Evolutionary conservation across 2,888 invertebrate genomes (phyloP).

Genomic region (Dynastes grantii): DNA sequence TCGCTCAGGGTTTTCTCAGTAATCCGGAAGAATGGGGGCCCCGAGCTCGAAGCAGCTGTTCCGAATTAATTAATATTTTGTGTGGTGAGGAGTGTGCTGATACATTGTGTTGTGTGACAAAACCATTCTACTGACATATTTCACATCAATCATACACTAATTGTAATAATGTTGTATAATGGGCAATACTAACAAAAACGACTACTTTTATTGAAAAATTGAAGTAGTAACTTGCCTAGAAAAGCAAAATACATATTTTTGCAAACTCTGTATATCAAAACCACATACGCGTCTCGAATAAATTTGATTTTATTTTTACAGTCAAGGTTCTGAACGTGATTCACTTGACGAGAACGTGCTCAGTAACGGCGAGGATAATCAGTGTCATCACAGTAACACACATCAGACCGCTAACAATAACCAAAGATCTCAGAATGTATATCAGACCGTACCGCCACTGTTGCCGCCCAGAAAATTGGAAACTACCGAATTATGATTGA

Average conservation of each 20-base stretch:
- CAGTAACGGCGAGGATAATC: constrained; percentile 71
- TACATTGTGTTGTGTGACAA: no score
- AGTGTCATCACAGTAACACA: constrained; percentile 63
- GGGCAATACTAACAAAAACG: no score
- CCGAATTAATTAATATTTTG: no score
- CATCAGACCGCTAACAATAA: constrained; percentile 68
- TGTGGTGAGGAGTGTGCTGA: no score
- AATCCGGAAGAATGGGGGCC: no score
- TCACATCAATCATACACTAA: no score
- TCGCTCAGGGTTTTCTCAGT: no score
- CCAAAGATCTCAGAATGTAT: constrained; percentile 78
- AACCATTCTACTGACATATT: no score
- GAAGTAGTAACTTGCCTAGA: no score
- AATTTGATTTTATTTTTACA: constrained; percentile 57
- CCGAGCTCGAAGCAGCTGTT: no score
- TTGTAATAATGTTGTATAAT: no score
- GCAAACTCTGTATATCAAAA: constrained; percentile 12
- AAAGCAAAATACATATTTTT: constrained; percentile 16
- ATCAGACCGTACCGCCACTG: constrained; percentile 75
- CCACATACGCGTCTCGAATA: constrained; percentile 34
- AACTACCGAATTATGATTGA: constrained; percentile 82
- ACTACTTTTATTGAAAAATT: no score
- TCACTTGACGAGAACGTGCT: constrained; percentile 91
- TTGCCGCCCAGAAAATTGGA: constrained; percentile 77
- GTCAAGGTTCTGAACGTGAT: constrained; percentile 83